Evolutionary conservation across 1,140 invertebrate genomes (phyloP), one percentile per base, ranked within the genome.

Genomic region (Harpegnathos saltator): DNA sequence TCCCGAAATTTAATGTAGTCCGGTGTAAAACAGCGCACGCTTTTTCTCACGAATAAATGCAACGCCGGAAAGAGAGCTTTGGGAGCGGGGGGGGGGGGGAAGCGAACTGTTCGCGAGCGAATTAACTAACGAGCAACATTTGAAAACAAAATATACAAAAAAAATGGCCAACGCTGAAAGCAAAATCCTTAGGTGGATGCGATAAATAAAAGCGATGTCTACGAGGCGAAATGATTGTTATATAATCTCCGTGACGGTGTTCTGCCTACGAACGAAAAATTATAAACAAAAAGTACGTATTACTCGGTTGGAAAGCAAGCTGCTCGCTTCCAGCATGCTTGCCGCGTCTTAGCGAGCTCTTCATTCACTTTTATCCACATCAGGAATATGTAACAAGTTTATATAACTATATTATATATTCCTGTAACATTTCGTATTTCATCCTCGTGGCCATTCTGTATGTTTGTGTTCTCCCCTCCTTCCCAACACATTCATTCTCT

Each of bases 341-440:
- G 12, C 11, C 19, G 14, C 14, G 3, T 61, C 54, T 44, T 19
- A 29, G 5, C 12, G 19, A n/a, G n/a, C n/a, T n/a, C n/a, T n/a
- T n/a, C n/a, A n/a, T n/a, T n/a, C n/a, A n/a, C n/a, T n/a, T n/a
- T n/a, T n/a, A n/a, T n/a, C n/a, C n/a, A n/a, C n/a, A n/a, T n/a
- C n/a, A n/a, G n/a, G n/a, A n/a, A n/a, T n/a, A n/a, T n/a, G n/a
- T n/a, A n/a, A n/a, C n/a, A n/a, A n/a, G n/a, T n/a, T n/a, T n/a
- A n/a, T n/a, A n/a, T n/a, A n/a, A n/a, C n/a, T n/a, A n/a, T n/a
- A n/a, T n/a, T n/a, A n/a, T n/a, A 78, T 33, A 15, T 82, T 56
- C 69, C 44, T 83, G 56, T 56, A 71, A 74, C 33, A 24, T 14
- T 73, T 87, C 14, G 11, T 78, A 58, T 22, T 52, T 75, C 44